Evolutionary conservation across 2,888 invertebrate genomes (phyloP).

Genomic region (Eilema griseolum): DNA sequence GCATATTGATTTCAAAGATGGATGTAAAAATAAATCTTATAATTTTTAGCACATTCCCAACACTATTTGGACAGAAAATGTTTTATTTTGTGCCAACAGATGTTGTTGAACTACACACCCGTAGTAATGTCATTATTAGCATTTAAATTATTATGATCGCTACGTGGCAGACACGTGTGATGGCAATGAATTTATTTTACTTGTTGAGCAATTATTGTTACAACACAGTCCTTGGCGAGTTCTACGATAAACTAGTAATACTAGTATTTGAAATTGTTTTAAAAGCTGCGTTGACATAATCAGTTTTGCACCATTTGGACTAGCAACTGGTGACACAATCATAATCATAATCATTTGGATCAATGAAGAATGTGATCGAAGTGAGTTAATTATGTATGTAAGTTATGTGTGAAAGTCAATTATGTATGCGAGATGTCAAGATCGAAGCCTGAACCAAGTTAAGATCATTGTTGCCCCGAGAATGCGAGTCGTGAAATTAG

Average conservation of each 20-base stretch:
- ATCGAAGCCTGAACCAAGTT: neutral
- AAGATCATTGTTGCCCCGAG: neutral
- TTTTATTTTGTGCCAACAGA: conserved; percentile 45
- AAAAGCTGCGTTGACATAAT: neutral
- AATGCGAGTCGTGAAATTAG: neutral
- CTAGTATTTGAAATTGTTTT: neutral
- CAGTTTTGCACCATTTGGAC: neutral
- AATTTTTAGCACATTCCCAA: conserved; percentile 67
- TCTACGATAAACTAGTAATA: conserved; percentile 14
- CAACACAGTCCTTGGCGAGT: conserved; percentile 13
- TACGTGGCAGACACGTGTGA: conserved; percentile 12
- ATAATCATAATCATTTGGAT: neutral
- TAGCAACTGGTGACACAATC: neutral
- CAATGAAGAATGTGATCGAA: neutral
- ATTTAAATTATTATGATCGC: conserved; percentile 39
- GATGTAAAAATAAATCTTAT: conserved; percentile 46
- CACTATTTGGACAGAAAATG: conserved; percentile 41
- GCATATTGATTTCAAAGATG: conserved; percentile 69
- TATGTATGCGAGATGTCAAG: neutral
- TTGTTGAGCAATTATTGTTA: conserved; percentile 28
- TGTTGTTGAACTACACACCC: conserved; percentile 35
- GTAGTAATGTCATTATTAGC: conserved; percentile 42
- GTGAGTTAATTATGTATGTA: neutral
- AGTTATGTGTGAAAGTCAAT: too few relatives aligned
- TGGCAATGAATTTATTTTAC: conserved; percentile 30